These are phyloP conservation scores for Saguinus imperator DNA, from an alignment of 2,113 vertebrate genomes.

Conservation along the genomic window DNA sequence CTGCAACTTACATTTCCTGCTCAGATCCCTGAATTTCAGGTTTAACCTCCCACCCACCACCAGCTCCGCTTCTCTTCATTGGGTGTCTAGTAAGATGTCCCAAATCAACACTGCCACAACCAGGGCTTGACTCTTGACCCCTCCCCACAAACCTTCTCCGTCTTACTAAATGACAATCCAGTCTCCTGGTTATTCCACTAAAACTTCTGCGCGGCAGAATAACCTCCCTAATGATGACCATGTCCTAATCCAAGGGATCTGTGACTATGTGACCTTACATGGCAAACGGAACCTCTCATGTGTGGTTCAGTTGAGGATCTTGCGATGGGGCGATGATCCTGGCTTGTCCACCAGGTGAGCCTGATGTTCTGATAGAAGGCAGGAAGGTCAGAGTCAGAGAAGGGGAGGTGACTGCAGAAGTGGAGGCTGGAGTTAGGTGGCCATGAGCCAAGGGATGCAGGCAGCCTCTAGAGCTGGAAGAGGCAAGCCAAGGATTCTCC, in stretches of 20 bases:
- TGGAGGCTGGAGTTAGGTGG: neutral
- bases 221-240: neutral
- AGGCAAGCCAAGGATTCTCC: neutral
- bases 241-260: neutral
- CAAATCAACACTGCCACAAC: neutral
- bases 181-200: neutral
- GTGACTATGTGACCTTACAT: neutral
- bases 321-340: too few species aligned
- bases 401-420: neutral
- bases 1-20: neutral
- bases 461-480: neutral
- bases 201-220: neutral
- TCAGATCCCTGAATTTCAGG: neutral
- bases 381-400: neutral
- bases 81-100: neutral
- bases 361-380: neutral
- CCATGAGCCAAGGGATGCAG: neutral
- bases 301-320: neutral
- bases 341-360: neutral
- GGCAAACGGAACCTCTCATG: neutral
- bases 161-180: neutral
- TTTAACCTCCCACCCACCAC: neutral
- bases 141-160: neutral
- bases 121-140: too few species aligned
- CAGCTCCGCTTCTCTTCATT: neutral